These are phyloP conservation scores for Hybognathus amarus DNA, from an alignment of 2,797 vertebrate genomes.

Conservation along the genomic window DNA sequence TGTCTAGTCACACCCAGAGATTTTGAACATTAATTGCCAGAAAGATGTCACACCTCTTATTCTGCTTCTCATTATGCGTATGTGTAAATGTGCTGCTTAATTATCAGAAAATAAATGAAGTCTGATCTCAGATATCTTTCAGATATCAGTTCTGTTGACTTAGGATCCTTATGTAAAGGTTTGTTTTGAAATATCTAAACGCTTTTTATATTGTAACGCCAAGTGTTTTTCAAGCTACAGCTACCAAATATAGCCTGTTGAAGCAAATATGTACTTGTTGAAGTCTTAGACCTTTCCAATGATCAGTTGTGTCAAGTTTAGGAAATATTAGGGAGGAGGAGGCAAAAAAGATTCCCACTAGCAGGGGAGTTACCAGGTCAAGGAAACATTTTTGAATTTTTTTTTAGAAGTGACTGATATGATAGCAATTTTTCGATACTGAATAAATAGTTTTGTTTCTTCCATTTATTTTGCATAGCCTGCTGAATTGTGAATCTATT, in stretches of 20 bases:
- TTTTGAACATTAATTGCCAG: not conserved
- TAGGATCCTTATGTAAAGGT: not conserved
- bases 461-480: not conserved
- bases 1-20: constrained; percentile 68
- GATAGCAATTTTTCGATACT: not conserved
- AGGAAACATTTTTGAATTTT: too few relatives aligned
- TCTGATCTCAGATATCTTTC: not conserved
- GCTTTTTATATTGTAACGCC: not conserved
- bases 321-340: not conserved
- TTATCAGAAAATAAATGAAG: constrained; percentile 27
- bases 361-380: too few relatives aligned
- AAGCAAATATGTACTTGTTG: too few relatives aligned
- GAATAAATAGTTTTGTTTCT: not conserved
- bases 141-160: not conserved
- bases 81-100: constrained; percentile 32
- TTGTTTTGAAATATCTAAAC: not conserved
- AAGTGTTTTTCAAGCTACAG: not conserved
- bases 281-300: too few relatives aligned
- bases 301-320: not conserved
- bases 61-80: not conserved
- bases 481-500: not conserved
- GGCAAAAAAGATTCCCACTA: too few relatives aligned
- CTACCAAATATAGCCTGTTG: too few relatives aligned
- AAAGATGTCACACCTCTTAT: not conserved
- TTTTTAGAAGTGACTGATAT: not conserved